Evolutionary conservation across 1,140 invertebrate species (phyloP).

Genomic region (Lineus longissimus): DNA sequence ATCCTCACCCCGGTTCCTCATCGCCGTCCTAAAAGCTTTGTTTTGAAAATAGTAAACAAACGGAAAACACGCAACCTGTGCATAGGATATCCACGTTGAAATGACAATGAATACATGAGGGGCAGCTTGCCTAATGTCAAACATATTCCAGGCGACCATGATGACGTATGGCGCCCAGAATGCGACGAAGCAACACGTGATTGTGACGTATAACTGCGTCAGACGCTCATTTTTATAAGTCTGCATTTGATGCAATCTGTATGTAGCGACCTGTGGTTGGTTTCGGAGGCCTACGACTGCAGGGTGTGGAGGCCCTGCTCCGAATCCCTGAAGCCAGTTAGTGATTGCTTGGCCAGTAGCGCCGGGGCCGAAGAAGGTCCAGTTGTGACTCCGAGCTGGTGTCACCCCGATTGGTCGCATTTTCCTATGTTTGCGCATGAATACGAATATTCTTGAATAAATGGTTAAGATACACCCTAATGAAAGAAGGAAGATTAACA

Average conservation of each 20-base stretch:
- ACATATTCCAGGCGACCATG: slow-evolving; percentile 1
- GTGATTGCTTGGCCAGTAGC: slow-evolving; percentile 38
- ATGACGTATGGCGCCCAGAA: not conserved
- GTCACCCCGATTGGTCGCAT: slow-evolving; percentile 38
- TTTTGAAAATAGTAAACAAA: not conserved
- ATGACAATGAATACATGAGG: not conserved
- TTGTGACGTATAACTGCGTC: not conserved
- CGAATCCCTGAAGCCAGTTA: slow-evolving; percentile 43
- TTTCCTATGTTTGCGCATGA: slow-evolving; percentile 35
- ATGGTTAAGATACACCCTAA: slow-evolving; percentile 30
- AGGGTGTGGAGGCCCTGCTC: slow-evolving; percentile 17
- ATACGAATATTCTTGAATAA: slow-evolving; percentile 40
- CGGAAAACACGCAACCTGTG: not conserved
- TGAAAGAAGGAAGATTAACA: slow-evolving; percentile 33
- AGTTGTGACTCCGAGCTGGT: slow-evolving; percentile 37
- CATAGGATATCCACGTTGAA: not conserved
- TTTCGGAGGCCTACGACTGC: slow-evolving; percentile 21
- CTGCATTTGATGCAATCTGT: not conserved
- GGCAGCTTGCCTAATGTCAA: not conserved
- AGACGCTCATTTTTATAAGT: not conserved
- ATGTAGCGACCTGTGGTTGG: slow-evolving; percentile 18
- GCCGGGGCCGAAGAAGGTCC: slow-evolving; percentile 43
- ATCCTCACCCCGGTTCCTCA: too few relatives aligned
- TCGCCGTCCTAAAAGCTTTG: not conserved
- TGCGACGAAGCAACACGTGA: not conserved